A percentile compares a stretch with the other conserved stretches of the same genome.
phyloP scores from a whole-genome alignment of 2,888 invertebrate genomes.

The Drosophila rellima region DNA sequence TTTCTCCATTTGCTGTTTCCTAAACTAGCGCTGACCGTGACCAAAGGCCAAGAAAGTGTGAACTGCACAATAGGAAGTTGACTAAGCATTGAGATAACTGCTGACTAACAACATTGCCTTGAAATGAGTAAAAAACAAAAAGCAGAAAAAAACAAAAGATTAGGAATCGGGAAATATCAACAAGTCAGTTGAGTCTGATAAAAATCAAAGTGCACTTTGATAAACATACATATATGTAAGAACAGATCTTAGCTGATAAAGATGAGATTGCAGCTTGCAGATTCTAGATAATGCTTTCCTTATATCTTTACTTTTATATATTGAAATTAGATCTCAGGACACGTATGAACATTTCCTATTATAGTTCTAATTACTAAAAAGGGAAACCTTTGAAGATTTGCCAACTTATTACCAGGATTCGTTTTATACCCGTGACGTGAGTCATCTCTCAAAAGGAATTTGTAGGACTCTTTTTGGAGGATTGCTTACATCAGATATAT shows the following conservation, averaged over 20 bases:
- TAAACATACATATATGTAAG: not conserved
- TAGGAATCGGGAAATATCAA: constrained; percentile 43
- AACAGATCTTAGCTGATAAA: constrained; percentile 1
- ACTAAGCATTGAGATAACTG: constrained; percentile 3
- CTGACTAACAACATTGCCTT: constrained; percentile 17
- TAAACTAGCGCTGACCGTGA: constrained; percentile 65
- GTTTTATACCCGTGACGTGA: not conserved
- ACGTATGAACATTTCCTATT: not conserved
- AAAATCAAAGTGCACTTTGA: constrained; percentile 4
- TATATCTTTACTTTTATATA: not conserved
- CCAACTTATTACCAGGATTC: not conserved
- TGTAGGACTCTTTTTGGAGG: not conserved
- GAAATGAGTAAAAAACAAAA: constrained; percentile 1
- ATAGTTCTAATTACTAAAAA: not conserved
- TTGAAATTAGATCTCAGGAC: not conserved
- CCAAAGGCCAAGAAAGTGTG: constrained; percentile 72
- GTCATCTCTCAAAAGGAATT: no score
- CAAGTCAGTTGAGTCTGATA: constrained; percentile 1
- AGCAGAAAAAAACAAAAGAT: constrained; percentile 36
- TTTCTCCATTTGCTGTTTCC: not conserved
- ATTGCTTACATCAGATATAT: no score
- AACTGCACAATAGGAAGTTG: constrained; percentile 15
- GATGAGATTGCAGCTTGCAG: not conserved
- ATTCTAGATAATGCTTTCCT: not conserved
- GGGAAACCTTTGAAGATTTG: not conserved